A percentile compares a stretch with the other conserved stretches of the same genome.
Evolutionary conservation across 2,888 invertebrate genomes (phyloP).

Genomic region (Callyntrura guangdongensis): DNA sequence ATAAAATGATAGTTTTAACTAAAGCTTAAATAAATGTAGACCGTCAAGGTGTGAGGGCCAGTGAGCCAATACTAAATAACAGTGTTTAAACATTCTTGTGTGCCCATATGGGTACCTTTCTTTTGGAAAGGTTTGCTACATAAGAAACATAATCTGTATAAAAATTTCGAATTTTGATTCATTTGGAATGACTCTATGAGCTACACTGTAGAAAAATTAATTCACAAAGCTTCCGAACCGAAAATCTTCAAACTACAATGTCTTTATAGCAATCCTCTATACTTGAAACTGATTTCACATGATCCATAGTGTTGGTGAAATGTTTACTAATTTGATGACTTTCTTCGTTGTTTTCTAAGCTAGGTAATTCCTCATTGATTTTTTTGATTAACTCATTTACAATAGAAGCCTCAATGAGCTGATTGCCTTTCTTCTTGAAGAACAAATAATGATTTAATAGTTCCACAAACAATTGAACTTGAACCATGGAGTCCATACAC

Average conservation of each 20-base stretch:
- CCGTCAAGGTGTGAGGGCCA: neutral
- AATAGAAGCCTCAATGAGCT: constrained; percentile 89
- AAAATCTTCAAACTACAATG: constrained; percentile 58
- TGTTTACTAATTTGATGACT: constrained; percentile 98
- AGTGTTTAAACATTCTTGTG: neutral
- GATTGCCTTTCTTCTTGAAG: constrained; percentile 96
- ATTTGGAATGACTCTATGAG: constrained; percentile 76
- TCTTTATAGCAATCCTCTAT: constrained; percentile 77
- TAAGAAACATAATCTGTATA: constrained; percentile 51
- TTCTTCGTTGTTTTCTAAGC: constrained; percentile 97
- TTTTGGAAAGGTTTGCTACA: neutral
- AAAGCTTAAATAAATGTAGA: neutral
- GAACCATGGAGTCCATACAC: constrained; percentile 98
- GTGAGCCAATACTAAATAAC: constrained; percentile 16
- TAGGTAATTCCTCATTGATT: constrained; percentile 96
- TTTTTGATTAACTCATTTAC: constrained; percentile 94
- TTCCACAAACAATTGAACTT: constrained; percentile 98
- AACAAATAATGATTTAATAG: constrained; percentile 97
- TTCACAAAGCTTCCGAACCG: constrained; percentile 24
- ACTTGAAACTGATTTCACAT: constrained; percentile 87
- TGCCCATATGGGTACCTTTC: neutral
- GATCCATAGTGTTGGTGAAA: constrained; percentile 95
- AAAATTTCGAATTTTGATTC: constrained; percentile 72
- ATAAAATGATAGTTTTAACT: constrained; percentile 13
- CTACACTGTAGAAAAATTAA: constrained; percentile 71